Conservation (phyloP, 37 sponge, comb jelly and placozoan species). For the Corticium candelabrum region DNA sequence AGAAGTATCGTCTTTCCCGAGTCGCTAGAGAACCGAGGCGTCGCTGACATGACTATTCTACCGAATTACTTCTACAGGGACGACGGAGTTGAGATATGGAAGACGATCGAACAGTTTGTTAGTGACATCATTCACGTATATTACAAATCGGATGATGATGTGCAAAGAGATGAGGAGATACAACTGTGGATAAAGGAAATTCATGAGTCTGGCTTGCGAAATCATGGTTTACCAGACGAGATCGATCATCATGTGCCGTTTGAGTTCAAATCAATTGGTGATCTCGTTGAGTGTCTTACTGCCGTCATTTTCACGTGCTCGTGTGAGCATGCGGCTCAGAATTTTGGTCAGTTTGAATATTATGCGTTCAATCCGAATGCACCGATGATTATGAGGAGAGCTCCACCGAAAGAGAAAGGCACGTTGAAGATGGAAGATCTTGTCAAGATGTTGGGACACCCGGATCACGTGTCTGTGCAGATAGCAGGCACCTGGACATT, state of each 20-base stretch:
- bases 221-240: neutral
- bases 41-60: constrained; percentile 28
- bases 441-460: constrained; percentile 30
- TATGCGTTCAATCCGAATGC: constrained; percentile 63
- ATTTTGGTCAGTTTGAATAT: constrained; percentile 64
- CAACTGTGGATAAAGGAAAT: neutral
- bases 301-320: constrained; percentile 51
- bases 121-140: neutral
- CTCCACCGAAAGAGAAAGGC: constrained; percentile 49
- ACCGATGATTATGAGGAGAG: constrained; percentile 26
- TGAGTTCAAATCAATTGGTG: constrained; percentile 5
- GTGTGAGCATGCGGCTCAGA: constrained; percentile 57
- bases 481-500: neutral
- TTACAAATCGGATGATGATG: neutral
- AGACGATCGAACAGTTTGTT: neutral
- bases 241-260: constrained; percentile 30
- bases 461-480: neutral
- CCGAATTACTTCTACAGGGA: constrained; percentile 67
- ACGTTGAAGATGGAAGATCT: constrained; percentile 16
- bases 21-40: constrained; percentile 32
- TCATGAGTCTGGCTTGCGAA: neutral
- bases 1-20: neutral
- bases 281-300: constrained; percentile 40
- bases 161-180: neutral
- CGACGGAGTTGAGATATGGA: constrained; percentile 26